Conservation (phyloP, 2,113 vertebrate genomes). For the Pangasianodon gigas region DNA sequence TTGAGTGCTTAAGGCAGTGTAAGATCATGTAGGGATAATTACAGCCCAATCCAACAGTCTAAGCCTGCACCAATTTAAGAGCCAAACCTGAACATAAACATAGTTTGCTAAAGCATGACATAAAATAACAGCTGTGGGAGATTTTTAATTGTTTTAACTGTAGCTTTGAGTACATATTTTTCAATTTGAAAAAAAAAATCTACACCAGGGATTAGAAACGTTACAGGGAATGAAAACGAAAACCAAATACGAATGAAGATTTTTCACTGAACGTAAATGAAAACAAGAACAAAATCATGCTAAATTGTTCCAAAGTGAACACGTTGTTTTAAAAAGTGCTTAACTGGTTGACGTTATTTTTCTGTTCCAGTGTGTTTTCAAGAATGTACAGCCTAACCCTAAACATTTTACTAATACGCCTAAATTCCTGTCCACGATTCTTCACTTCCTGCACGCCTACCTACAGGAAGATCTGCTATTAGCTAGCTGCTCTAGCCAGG, state of each 20-base stretch:
- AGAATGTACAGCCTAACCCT: too few species aligned
- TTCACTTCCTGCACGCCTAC: too few species aligned
- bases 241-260: not conserved
- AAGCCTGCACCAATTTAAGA: not conserved
- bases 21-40: not conserved
- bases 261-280: too few species aligned
- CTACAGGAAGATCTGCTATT: too few species aligned
- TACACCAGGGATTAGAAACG: not conserved
- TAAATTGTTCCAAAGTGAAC: not conserved
- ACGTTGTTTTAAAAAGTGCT: not conserved
- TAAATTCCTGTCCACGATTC: too few species aligned
- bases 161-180: not conserved
- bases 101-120: not conserved
- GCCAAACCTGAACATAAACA: not conserved
- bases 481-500: too few species aligned
- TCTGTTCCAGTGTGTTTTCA: not conserved
- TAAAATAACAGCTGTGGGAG: not conserved
- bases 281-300: not conserved
- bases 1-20: not conserved
- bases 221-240: not conserved
- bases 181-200: not conserved
- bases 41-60: not conserved
- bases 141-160: not conserved
- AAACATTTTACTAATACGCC: too few species aligned
- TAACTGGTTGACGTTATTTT: not conserved